phyloP scores from a whole-genome alignment of 2,888 invertebrate genomes.

The Rhyacophila evoluta region DNA sequence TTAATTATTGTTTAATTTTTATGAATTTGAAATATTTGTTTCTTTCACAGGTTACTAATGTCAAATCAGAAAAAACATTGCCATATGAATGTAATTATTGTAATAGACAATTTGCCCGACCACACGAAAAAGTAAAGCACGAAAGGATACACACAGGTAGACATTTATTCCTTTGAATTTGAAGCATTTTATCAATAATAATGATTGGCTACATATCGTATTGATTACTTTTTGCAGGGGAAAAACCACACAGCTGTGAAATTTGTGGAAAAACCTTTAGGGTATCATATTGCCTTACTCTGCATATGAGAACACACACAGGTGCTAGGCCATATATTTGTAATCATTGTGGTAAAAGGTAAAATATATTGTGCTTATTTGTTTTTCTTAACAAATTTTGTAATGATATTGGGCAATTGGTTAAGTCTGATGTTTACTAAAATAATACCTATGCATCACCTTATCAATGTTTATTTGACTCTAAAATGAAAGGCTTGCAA shows the following conservation, averaged over 20 bases:
- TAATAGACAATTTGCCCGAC: slow-evolving; percentile 77
- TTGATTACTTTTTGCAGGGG: slow-evolving; percentile 63
- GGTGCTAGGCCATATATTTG: slow-evolving; percentile 83
- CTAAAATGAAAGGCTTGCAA: too few species aligned
- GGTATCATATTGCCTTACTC: slow-evolving; percentile 82
- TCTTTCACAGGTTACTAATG: slow-evolving; percentile 59
- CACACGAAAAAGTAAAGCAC: slow-evolving; percentile 86
- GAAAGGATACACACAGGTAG: slow-evolving; percentile 84
- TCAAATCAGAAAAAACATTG: slow-evolving; percentile 62
- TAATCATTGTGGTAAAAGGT: slow-evolving; percentile 75
- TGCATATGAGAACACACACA: slow-evolving; percentile 85
- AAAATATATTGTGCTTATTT: background rate
- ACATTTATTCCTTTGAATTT: background rate
- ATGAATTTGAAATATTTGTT: too few species aligned
- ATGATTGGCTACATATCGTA: background rate
- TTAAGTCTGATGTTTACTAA: too few species aligned
- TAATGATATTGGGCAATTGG: too few species aligned
- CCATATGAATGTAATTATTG: slow-evolving; percentile 81
- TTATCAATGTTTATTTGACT: too few species aligned
- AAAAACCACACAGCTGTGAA: slow-evolving; percentile 83
- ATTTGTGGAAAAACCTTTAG: slow-evolving; percentile 85
- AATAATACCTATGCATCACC: too few species aligned
- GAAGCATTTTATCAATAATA: background rate
- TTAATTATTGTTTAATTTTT: too few species aligned
- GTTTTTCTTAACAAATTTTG: background rate